Conservation (phyloP, 2,113 vertebrate genomes). For the Oryzias javanicus region DNA sequence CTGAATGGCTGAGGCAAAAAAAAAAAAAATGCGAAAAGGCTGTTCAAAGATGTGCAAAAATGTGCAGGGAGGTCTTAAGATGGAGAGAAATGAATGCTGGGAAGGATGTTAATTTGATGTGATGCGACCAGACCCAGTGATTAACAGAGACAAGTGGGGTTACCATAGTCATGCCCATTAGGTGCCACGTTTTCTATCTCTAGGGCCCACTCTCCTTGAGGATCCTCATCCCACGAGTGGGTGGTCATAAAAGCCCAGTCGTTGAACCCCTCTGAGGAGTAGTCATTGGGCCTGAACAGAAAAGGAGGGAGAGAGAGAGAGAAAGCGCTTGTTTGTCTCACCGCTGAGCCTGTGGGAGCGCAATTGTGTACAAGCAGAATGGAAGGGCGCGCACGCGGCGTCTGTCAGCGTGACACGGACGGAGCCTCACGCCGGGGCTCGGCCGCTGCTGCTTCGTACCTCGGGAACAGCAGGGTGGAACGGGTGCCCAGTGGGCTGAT, state of each 20-base stretch:
- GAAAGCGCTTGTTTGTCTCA: not conserved
- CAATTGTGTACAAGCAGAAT: slow-evolving; percentile 6
- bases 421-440: slow-evolving; percentile 8
- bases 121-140: slow-evolving; percentile 12
- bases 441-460: slow-evolving; percentile 68
- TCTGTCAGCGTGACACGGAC: slow-evolving; percentile 8
- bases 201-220: slow-evolving; percentile 90
- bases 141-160: slow-evolving; percentile 29
- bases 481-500: slow-evolving; percentile 93
- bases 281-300: slow-evolving; percentile 86
- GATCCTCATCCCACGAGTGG: slow-evolving; percentile 94
- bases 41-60: slow-evolving; percentile 24
- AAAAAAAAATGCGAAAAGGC: slow-evolving; percentile 12
- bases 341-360: slow-evolving; percentile 6
- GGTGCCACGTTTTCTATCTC: slow-evolving; percentile 90
- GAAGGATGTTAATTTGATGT: slow-evolving; percentile 6
- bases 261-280: slow-evolving; percentile 90
- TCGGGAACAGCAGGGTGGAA: slow-evolving; percentile 89
- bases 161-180: slow-evolving; percentile 88
- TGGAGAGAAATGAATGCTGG: slow-evolving; percentile 12
- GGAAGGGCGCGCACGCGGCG: not conserved
- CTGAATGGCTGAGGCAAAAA: not conserved
- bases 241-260: slow-evolving; percentile 99
- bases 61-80: slow-evolving; percentile 9
- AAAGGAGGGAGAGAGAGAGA: not conserved